Evolutionary conservation across 2,797 vertebrate species (phyloP).

Genomic region (Craterocephalus amniculus): DNA sequence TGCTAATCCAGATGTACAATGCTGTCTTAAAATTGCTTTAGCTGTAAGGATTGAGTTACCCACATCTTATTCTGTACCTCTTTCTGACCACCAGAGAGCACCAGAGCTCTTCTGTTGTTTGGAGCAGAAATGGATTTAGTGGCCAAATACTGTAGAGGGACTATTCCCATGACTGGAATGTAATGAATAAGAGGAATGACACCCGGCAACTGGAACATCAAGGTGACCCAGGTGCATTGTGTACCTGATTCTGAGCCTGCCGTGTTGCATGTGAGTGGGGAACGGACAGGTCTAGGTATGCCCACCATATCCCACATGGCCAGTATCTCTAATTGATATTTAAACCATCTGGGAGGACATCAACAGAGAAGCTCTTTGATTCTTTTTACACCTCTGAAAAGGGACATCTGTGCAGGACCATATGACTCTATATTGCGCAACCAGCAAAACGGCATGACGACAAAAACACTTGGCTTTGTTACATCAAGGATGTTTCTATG

Average conservation of each 20-base stretch:
- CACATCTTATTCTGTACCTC: constrained; percentile 55
- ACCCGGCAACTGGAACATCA: background rate
- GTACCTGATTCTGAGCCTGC: constrained; percentile 38
- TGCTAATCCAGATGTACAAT: constrained; percentile 98
- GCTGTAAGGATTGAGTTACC: constrained; percentile 34
- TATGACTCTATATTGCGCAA: constrained; percentile 60
- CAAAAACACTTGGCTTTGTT: constrained; percentile 60
- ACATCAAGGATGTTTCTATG: constrained; percentile 59
- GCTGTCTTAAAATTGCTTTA: constrained; percentile 96
- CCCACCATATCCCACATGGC: constrained; percentile 27
- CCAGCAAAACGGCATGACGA: constrained; percentile 73
- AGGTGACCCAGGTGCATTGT: constrained; percentile 29
- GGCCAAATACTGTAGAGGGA: constrained; percentile 43
- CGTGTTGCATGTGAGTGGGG: constrained; percentile 26
- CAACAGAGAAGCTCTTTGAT: constrained; percentile 34
- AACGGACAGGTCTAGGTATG: constrained; percentile 50
- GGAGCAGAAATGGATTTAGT: constrained; percentile 31
- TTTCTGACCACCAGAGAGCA: constrained; percentile 69
- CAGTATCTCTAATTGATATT: constrained; percentile 34
- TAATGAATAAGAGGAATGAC: constrained; percentile 36
- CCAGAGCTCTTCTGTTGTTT: constrained; percentile 61
- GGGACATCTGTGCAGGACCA: constrained; percentile 42
- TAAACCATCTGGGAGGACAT: constrained; percentile 45
- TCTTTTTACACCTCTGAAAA: constrained; percentile 40
- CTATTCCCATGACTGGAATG: constrained; percentile 54